Evolutionary conservation across 1,140 invertebrate genomes (phyloP).

Genomic region (Macrotrachela quadricornifera): DNA sequence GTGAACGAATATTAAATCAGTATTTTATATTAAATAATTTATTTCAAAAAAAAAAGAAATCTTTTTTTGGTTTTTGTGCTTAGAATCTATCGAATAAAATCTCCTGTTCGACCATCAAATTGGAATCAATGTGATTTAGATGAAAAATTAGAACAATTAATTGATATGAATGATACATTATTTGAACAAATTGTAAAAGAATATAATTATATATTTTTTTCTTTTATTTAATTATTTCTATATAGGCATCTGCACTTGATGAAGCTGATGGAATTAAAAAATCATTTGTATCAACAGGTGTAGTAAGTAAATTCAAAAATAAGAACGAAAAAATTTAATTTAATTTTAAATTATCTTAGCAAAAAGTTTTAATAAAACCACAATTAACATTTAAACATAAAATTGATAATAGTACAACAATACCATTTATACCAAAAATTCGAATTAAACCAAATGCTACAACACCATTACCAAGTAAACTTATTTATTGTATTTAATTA

Average conservation of each 20-base stretch:
- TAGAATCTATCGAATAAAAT: too few species aligned
- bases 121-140: constrained; percentile 31
- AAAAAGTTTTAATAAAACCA: constrained; percentile 34
- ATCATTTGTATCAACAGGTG: constrained; percentile 17
- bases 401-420: constrained; percentile 48
- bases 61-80: too few species aligned
- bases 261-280: constrained; percentile 44
- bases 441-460: constrained; percentile 66
- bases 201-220: not conserved
- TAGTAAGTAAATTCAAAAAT: too few species aligned
- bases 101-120: too few species aligned
- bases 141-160: constrained; percentile 49
- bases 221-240: not conserved
- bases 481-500: not conserved
- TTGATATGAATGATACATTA: constrained; percentile 54
- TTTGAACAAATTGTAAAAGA: constrained; percentile 49
- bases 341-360: too few species aligned
- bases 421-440: constrained; percentile 56
- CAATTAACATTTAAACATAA: constrained; percentile 62
- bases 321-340: too few species aligned
- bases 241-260: constrained; percentile 41
- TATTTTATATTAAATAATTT: too few species aligned
- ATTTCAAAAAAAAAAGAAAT: too few species aligned
- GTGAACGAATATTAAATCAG: too few species aligned
- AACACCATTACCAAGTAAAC: constrained; percentile 41